These are phyloP conservation scores for Sebastes hopkinsi DNA, from an alignment of 2,797 vertebrate genomes.

Conservation along the genomic window DNA sequence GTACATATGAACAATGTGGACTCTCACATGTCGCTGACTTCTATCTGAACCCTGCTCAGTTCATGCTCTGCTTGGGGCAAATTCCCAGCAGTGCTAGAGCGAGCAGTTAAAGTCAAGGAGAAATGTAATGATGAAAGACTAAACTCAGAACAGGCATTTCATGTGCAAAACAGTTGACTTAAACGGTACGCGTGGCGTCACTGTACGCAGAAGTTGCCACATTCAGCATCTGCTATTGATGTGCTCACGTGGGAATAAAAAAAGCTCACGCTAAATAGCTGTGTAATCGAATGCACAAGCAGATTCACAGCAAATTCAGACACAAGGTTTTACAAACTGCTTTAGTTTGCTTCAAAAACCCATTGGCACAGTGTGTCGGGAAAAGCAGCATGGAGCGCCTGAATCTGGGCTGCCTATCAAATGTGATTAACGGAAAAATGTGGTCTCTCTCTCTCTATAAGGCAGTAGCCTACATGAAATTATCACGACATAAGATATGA, in stretches of 20 bases:
- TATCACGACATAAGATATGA: too few relatives aligned
- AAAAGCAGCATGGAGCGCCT: too few relatives aligned
- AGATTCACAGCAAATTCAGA: not conserved
- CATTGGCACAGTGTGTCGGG: too few relatives aligned
- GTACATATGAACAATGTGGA: not conserved
- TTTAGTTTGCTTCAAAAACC: not conserved
- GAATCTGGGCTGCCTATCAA: too few relatives aligned
- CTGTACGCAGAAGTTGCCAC: not conserved
- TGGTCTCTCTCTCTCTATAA: too few relatives aligned
- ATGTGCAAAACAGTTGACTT: not conserved
- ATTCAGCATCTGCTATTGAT: not conserved
- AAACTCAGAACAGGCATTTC: not conserved
- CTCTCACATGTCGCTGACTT: not conserved
- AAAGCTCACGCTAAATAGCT: not conserved
- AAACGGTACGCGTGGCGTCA: not conserved
- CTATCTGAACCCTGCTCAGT: not conserved
- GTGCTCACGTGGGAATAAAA: not conserved
- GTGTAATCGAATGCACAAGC: conserved; percentile 12
- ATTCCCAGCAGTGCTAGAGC: not conserved
- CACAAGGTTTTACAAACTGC: not conserved
- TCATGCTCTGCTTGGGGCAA: conserved; percentile 1
- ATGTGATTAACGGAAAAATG: too few relatives aligned
- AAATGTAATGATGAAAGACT: not conserved
- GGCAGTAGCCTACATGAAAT: too few relatives aligned
- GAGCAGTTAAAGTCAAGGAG: not conserved